phyloP scores from a whole-genome alignment of 2,888 invertebrate genomes.

The Rhingia rostrata region DNA sequence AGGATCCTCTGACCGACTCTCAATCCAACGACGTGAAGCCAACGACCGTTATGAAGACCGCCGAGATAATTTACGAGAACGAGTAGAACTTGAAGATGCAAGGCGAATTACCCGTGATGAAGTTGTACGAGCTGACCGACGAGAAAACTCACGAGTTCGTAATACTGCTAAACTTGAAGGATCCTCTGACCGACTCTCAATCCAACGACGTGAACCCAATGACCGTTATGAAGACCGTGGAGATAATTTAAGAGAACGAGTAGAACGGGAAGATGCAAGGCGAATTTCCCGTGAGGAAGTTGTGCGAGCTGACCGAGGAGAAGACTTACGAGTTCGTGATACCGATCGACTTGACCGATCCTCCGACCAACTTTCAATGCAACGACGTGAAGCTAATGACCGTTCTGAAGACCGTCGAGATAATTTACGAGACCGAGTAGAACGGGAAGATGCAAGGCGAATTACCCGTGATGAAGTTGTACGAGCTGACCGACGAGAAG shows the following conservation, averaged over 20 bases:
- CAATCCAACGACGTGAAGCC: conserved; percentile 8
- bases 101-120: no score
- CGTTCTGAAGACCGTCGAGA: neutral
- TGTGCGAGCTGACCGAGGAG: conserved; percentile 5
- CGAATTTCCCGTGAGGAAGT: neutral
- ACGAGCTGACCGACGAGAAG: conserved; percentile 1
- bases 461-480: neutral
- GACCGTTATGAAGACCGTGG: no score
- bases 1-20: no score
- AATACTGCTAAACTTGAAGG: no score
- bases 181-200: no score
- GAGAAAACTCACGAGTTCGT: no score
- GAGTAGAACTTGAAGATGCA: no score
- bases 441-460: neutral
- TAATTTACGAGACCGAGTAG: conserved; percentile 4
- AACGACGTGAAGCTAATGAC: neutral
- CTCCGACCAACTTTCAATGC: neutral
- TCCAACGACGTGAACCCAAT: no score
- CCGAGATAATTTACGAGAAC: no score
- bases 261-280: conserved; percentile 16
- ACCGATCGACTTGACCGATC: conserved; percentile 10
- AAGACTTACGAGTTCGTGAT: neutral
- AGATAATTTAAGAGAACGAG: conserved; percentile 25
- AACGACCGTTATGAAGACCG: no score
- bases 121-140: no score